Conservation (phyloP, 2,113 vertebrate genomes). For the Ceratotherium simum region DNA sequence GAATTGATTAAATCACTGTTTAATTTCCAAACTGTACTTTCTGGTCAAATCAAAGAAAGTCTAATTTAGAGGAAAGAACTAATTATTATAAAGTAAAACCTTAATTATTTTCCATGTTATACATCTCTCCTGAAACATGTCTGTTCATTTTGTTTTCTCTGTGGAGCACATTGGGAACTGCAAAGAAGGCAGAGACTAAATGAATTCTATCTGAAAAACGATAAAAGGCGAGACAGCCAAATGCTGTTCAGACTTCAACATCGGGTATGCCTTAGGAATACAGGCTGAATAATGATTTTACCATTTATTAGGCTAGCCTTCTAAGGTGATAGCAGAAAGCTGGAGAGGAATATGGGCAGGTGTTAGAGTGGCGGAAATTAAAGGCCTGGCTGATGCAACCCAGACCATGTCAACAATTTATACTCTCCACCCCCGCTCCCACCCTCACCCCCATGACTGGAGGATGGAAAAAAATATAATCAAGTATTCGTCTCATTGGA, state of each 20-base stretch:
- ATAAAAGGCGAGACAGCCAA: neutral
- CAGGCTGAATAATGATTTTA: neutral
- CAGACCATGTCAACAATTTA: too few species aligned
- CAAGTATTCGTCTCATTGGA: too few species aligned
- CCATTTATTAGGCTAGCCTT: neutral
- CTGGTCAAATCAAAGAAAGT: slow-evolving; percentile 27
- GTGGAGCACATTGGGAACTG: neutral
- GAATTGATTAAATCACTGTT: neutral
- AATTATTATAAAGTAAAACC: neutral
- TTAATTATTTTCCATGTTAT: neutral
- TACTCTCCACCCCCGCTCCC: too few species aligned
- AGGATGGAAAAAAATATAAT: neutral
- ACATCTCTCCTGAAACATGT: neutral
- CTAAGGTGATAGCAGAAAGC: neutral
- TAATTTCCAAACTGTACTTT: slow-evolving; percentile 27
- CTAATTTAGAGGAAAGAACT: neutral
- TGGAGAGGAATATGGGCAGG: too few species aligned
- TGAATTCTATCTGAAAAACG: neutral
- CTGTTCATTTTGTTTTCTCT: neutral
- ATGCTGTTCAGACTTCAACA: neutral
- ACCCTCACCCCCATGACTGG: accelerated
- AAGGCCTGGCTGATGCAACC: neutral
- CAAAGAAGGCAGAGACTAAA: neutral
- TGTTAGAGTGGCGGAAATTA: neutral
- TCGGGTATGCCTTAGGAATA: neutral